phyloP scores from a whole-genome alignment of 2,797 vertebrate species.

The Artibeus lituratus region DNA sequence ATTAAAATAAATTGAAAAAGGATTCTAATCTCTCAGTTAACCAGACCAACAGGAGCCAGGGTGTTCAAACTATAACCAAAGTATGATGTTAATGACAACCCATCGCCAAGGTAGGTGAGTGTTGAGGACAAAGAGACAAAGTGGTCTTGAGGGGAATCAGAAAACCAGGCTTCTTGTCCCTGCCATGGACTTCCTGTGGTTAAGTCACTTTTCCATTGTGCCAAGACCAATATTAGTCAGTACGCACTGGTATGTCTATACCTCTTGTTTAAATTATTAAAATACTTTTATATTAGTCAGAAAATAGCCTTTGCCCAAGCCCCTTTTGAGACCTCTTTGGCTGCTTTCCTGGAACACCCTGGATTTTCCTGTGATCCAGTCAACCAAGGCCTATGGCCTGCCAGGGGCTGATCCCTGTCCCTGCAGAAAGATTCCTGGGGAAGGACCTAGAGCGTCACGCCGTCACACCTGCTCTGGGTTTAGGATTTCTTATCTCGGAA shows the following conservation, averaged over 20 bases:
- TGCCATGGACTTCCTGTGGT: neutral
- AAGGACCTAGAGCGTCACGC: neutral
- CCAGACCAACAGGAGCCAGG: neutral
- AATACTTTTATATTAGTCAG: neutral
- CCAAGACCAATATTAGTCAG: neutral
- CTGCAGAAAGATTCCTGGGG: neutral
- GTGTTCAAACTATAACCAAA: neutral
- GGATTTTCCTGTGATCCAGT: neutral
- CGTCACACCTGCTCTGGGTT: neutral
- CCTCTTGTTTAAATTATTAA: neutral
- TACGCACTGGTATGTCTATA: neutral
- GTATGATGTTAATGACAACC: neutral
- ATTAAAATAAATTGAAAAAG: neutral
- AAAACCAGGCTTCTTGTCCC: neutral
- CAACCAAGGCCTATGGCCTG: neutral
- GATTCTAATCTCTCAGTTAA: neutral
- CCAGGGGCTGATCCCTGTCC: neutral
- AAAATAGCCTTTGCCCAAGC: neutral
- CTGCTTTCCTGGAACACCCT: neutral
- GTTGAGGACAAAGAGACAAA: neutral
- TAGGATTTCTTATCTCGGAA: neutral
- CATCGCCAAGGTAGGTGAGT: neutral
- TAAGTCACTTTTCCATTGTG: neutral
- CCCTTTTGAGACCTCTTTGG: neutral
- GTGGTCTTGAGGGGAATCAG: neutral